These are phyloP conservation scores for Todus mexicanus DNA, from an alignment of 2,797 vertebrate genomes.

Conservation along the genomic window DNA sequence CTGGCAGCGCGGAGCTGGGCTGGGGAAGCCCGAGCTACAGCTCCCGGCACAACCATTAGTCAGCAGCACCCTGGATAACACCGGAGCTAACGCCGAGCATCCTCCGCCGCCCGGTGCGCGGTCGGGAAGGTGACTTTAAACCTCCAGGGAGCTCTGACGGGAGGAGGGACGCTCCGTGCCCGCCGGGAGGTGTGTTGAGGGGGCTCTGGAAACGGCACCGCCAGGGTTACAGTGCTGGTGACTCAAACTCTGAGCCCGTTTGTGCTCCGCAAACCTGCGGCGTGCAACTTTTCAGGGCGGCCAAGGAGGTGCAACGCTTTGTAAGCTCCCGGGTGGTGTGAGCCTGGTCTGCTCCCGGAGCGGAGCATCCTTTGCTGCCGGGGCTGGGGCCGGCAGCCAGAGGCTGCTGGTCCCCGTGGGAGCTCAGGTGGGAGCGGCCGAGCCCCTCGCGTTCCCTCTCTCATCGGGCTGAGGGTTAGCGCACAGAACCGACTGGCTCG, in stretches of 20 bases:
- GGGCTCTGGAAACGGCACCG: background rate
- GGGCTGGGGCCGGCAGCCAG: background rate
- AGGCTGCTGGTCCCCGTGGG: background rate
- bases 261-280: background rate
- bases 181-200: background rate
- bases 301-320: background rate
- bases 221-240: background rate
- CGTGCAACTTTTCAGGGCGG: background rate
- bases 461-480: background rate
- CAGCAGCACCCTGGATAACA: background rate
- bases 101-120: rapidly evolving
- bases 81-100: background rate
- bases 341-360: background rate
- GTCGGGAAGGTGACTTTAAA: background rate
- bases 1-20: background rate
- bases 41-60: background rate
- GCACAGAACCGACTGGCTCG: too few relatives aligned
- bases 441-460: background rate
- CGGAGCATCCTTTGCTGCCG: background rate
- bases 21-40: background rate
- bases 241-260: background rate
- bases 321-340: too few relatives aligned
- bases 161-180: background rate
- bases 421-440: background rate
- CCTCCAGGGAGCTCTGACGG: background rate